These are phyloP conservation scores for Galbula dea DNA, from an alignment of 2,113 vertebrate genomes.

Conservation along the genomic window DNA sequence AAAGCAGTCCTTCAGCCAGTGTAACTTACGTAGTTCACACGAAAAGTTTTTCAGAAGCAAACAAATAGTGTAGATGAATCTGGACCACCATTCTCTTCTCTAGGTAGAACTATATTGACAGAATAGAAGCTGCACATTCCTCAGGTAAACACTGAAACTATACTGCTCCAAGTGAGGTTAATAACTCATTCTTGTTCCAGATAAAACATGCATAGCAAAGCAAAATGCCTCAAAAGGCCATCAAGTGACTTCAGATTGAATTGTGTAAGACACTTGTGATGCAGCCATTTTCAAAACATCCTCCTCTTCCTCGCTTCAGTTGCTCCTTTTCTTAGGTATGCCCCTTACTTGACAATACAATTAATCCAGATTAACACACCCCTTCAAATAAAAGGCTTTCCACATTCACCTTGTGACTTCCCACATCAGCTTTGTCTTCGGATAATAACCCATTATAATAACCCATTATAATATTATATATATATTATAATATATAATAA, in stretches of 20 bases:
- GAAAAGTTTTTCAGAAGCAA: neutral
- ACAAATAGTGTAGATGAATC: neutral
- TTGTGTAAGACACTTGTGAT: neutral
- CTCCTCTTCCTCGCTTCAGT: neutral
- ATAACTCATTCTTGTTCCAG: neutral
- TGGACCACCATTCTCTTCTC: neutral
- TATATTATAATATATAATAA: too few species aligned
- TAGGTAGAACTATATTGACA: neutral
- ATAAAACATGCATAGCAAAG: neutral
- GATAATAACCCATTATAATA: neutral
- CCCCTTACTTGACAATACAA: neutral
- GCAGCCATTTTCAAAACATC: neutral
- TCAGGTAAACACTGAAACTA: neutral
- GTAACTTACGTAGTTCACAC: neutral
- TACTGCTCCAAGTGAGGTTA: neutral
- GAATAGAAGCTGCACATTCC: neutral
- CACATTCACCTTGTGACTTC: neutral
- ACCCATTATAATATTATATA: too few species aligned
- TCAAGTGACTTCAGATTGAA: neutral
- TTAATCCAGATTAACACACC: neutral
- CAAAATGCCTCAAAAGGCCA: neutral
- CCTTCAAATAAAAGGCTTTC: neutral
- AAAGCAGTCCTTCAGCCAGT: neutral
- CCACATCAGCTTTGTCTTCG: neutral
- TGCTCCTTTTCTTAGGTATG: neutral